phyloP scores from a whole-genome alignment of 2,113 vertebrate species.

The Engystomops pustulosus region DNA sequence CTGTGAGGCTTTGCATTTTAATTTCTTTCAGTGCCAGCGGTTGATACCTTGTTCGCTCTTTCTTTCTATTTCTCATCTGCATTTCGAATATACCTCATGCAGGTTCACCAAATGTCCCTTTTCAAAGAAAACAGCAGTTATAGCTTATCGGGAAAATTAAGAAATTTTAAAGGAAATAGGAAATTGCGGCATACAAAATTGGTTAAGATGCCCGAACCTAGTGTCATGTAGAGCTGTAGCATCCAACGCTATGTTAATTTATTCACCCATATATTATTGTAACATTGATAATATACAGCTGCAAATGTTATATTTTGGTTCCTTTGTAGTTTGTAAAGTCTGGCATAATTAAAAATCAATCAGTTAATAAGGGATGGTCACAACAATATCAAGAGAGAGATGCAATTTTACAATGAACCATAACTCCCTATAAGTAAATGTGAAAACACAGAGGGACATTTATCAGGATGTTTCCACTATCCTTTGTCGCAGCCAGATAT shows the following conservation, averaged over 20 bases:
- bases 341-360: neutral
- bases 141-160: conserved; percentile 43
- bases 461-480: no score
- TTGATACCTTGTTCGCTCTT: conserved; percentile 44
- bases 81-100: conserved; percentile 52
- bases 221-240: conserved; percentile 30
- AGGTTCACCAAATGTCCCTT: conserved; percentile 53
- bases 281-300: conserved; percentile 6
- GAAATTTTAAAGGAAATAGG: conserved; percentile 38
- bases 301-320: no score
- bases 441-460: no score
- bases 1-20: conserved; percentile 51
- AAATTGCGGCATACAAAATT: conserved; percentile 42
- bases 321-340: neutral
- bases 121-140: conserved; percentile 47
- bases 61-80: conserved; percentile 50
- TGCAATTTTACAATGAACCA: no score
- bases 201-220: conserved; percentile 12
- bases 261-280: conserved; percentile 13
- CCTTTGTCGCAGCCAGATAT: no score
- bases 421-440: no score
- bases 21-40: conserved; percentile 42
- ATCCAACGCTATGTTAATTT: neutral
- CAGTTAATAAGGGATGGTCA: no score
- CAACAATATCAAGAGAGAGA: no score